A percentile compares a stretch with the other conserved stretches of the same genome.
Conservation (phyloP, 2,797 vertebrate genomes). For the Falco berigora region DNA sequence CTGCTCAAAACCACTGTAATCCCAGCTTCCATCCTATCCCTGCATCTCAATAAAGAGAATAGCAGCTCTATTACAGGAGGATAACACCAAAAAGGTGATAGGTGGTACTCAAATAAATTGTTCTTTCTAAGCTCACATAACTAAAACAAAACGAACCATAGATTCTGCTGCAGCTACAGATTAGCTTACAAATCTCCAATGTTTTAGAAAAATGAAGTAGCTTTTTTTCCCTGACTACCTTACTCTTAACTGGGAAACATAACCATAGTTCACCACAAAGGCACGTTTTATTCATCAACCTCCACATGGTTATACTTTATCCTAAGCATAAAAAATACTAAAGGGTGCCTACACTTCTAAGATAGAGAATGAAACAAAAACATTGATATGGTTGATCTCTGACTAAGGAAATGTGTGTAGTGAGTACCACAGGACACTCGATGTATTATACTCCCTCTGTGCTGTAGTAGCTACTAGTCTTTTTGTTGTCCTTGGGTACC, state of each 20-base stretch:
- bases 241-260: neutral
- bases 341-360: neutral
- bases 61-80: neutral
- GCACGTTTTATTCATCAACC: neutral
- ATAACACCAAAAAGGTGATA: neutral
- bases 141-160: neutral
- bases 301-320: neutral
- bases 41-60: neutral
- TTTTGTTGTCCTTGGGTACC: neutral
- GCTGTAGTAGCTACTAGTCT: neutral
- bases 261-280: neutral
- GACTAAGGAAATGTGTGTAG: neutral
- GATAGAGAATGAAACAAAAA: neutral
- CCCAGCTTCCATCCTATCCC: neutral
- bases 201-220: neutral
- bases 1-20: neutral
- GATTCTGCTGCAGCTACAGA: neutral
- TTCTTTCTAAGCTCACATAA: neutral
- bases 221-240: neutral
- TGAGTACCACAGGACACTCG: neutral
- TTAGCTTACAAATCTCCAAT: neutral
- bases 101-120: neutral
- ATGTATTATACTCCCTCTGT: neutral
- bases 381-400: fast-evolving
- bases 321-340: neutral